Conservation (phyloP, 2,113 vertebrate genomes). For the Calcarius ornatus region DNA sequence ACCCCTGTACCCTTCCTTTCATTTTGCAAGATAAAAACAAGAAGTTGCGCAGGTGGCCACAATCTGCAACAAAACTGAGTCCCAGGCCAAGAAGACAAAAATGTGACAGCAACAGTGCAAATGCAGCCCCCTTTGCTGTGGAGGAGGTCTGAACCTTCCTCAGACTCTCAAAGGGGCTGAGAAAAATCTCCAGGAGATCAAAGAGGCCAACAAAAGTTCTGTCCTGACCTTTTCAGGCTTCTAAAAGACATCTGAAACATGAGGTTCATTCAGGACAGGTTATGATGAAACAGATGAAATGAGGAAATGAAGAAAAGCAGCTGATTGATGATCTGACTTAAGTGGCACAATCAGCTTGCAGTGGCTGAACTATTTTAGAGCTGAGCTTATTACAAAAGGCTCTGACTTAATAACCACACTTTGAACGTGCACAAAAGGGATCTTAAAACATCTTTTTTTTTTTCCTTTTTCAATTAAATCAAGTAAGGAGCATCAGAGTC, state of each 20-base stretch:
- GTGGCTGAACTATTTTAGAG: neutral
- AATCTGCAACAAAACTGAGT: neutral
- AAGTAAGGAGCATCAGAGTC: neutral
- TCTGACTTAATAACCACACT: rapidly evolving
- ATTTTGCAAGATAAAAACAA: neutral
- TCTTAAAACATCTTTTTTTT: neutral
- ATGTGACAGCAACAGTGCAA: neutral
- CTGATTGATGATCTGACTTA: neutral
- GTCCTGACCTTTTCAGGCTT: neutral
- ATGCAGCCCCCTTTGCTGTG: neutral
- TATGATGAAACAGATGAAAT: neutral
- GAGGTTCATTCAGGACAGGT: neutral
- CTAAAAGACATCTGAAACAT: neutral
- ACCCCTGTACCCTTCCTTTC: neutral
- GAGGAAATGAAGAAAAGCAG: neutral
- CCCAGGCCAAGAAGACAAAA: neutral
- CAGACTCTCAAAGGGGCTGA: neutral
- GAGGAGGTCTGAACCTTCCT: neutral
- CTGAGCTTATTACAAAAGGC: neutral
- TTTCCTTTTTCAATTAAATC: neutral
- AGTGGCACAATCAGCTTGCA: neutral
- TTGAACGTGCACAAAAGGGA: neutral
- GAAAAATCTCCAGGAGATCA: neutral
- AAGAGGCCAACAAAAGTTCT: neutral
- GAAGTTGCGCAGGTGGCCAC: neutral